phyloP scores from a whole-genome alignment of 2,113 vertebrate species.

The Brachyhypopomus occidentalis region DNA sequence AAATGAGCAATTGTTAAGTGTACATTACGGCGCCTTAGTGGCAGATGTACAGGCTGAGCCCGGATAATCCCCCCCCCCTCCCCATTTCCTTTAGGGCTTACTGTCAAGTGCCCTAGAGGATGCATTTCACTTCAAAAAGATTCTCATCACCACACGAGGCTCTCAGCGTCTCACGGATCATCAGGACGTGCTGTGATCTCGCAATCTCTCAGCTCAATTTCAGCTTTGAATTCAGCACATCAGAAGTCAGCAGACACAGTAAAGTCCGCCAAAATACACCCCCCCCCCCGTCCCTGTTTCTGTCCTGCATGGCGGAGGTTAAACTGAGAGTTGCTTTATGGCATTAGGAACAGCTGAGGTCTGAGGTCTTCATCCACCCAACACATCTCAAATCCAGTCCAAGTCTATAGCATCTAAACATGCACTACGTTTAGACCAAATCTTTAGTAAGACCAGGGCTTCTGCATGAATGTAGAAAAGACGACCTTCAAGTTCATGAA shows the following conservation, averaged over 20 bases:
- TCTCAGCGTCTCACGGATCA: not conserved
- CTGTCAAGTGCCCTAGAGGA: constrained; percentile 10
- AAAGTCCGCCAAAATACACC: too few relatives aligned
- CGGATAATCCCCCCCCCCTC: not conserved
- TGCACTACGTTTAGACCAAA: not conserved
- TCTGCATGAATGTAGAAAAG: too few relatives aligned
- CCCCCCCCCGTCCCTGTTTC: too few relatives aligned
- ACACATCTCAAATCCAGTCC: not conserved
- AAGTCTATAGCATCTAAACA: not conserved
- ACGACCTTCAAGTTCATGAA: not conserved
- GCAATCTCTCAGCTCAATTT: not conserved
- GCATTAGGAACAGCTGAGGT: not conserved
- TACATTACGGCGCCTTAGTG: not conserved
- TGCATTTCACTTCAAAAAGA: constrained; percentile 25
- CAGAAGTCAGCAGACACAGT: not conserved
- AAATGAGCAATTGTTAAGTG: not conserved
- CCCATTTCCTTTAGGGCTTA: not conserved
- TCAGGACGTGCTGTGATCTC: not conserved
- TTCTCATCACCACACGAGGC: constrained; percentile 19
- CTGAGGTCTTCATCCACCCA: not conserved
- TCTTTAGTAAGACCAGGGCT: not conserved
- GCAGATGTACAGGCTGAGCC: constrained; percentile 8
- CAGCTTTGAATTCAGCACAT: not conserved
- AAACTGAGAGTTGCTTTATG: not conserved
- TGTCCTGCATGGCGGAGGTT: not conserved